phyloP scores from a whole-genome alignment of 2,888 invertebrate genomes.

The Ectropis crepuscularia region DNA sequence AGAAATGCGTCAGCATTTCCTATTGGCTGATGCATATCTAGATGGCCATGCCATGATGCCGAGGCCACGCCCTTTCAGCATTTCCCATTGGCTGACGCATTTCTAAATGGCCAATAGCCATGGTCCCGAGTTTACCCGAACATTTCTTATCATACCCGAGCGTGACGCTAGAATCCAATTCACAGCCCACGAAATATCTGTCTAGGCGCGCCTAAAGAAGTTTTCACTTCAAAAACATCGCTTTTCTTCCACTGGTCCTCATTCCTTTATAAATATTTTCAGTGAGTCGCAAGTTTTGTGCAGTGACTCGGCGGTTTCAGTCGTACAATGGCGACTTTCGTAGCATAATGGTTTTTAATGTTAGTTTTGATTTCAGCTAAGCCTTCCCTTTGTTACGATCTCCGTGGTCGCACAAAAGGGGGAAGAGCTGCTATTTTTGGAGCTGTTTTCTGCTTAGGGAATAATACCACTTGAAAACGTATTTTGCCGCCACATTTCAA shows the following conservation, averaged over 20 bases:
- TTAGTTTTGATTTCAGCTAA: conserved; percentile 57
- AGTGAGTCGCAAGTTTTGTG: conserved; percentile 58
- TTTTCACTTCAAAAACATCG: too few species aligned
- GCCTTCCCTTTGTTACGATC: conserved; percentile 48
- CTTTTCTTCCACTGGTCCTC: conserved; percentile 34
- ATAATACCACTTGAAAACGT: background rate
- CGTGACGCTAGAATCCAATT: too few species aligned
- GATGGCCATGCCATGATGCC: too few species aligned
- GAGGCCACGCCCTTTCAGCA: too few species aligned
- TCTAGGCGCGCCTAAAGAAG: too few species aligned
- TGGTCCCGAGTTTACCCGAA: too few species aligned
- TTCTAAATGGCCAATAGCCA: too few species aligned
- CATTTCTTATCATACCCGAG: too few species aligned
- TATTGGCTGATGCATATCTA: too few species aligned
- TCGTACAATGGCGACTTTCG: conserved; percentile 58
- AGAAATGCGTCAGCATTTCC: too few species aligned
- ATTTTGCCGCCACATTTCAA: background rate
- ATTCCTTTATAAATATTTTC: conserved; percentile 42
- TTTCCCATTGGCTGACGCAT: too few species aligned
- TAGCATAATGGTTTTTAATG: conserved; percentile 61
- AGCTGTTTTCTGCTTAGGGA: conserved; percentile 1
- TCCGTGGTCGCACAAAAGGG: conserved; percentile 14
- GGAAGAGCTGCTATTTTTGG: conserved; percentile 9
- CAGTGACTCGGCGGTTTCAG: conserved; percentile 60
- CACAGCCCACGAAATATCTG: too few species aligned